Conservation (phyloP, 2,113 vertebrate species). For the Brachypodius melanocephalos region DNA sequence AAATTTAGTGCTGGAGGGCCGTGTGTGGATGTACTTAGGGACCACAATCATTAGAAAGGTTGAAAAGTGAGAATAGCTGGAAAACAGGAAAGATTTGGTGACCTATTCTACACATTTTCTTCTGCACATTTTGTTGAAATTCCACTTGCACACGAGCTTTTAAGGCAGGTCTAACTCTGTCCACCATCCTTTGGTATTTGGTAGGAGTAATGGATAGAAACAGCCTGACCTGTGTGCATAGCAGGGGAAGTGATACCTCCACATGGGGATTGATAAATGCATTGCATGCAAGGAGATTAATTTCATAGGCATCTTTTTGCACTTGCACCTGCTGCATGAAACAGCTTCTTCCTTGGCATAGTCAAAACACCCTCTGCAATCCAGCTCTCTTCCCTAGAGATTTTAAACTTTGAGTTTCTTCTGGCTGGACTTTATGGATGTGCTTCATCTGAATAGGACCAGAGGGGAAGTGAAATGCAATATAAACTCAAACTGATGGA, state of each 20-base stretch:
- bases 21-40: neutral
- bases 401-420: slow-evolving; percentile 3
- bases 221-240: neutral
- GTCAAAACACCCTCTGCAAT: neutral
- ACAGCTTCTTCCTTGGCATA: neutral
- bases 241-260: neutral
- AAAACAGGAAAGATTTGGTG: neutral
- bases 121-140: neutral
- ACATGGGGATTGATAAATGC: neutral
- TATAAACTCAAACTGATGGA: slow-evolving; percentile 25
- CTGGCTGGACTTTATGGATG: slow-evolving; percentile 6
- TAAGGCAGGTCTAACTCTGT: neutral
- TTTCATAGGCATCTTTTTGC: neutral
- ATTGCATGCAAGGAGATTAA: neutral
- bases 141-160: neutral
- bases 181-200: neutral
- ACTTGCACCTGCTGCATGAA: neutral
- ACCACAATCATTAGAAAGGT: neutral
- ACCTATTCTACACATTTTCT: neutral
- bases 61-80: neutral
- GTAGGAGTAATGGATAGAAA: neutral
- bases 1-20: neutral
- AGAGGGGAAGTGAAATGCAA: neutral
- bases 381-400: neutral
- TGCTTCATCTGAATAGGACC: neutral